phyloP scores from a whole-genome alignment of 2,797 vertebrate genomes.

The Helarctos malayanus region DNA sequence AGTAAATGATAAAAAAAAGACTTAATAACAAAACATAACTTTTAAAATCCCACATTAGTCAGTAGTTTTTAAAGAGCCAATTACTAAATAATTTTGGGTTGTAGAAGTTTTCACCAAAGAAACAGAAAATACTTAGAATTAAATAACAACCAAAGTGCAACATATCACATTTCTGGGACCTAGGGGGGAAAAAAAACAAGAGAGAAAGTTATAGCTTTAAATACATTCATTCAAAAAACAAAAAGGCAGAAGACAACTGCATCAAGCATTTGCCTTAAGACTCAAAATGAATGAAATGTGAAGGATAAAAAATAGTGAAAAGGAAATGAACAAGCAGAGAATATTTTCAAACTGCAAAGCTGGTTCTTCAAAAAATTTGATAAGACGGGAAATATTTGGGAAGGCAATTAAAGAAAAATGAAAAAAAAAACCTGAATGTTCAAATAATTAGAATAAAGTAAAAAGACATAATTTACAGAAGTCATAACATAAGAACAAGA shows the following conservation, averaged over 20 bases:
- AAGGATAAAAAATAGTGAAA: not conserved
- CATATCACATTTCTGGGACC: not conserved
- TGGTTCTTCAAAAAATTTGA: not conserved
- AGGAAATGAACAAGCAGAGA: not conserved
- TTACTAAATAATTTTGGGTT: not conserved
- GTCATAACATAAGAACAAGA: not conserved
- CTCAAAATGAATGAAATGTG: not conserved
- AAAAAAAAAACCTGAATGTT: not conserved
- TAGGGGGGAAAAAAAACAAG: not conserved
- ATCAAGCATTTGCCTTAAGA: not conserved
- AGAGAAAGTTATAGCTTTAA: not conserved
- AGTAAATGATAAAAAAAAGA: not conserved
- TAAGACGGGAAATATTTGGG: not conserved
- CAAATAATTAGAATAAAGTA: not conserved
- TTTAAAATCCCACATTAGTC: not conserved
- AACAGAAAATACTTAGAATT: not conserved
- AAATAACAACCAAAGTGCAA: not conserved
- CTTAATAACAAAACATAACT: not conserved
- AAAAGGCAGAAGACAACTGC: not conserved
- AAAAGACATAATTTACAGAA: not conserved
- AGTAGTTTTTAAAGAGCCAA: not conserved
- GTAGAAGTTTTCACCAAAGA: not conserved
- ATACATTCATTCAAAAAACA: not conserved
- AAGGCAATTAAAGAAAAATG: not conserved
- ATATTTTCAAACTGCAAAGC: not conserved